Evolutionary conservation across 1,140 invertebrate genomes (phyloP).

Genomic region (Leptestheria dahalacensis): DNA sequence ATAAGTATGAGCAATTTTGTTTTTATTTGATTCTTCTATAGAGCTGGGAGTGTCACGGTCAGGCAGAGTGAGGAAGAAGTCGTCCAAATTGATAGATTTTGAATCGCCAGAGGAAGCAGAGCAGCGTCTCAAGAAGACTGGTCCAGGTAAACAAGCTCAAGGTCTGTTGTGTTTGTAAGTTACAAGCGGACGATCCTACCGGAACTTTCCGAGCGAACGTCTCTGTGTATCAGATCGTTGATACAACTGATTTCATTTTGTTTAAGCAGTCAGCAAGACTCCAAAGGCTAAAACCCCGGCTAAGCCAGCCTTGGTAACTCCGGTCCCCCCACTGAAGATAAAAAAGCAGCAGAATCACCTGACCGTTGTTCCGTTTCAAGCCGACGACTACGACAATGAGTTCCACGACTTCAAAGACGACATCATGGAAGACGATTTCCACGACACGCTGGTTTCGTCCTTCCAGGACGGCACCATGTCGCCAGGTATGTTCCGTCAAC

Average conservation of each 20-base stretch:
- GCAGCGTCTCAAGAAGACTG: slow-evolving; percentile 1
- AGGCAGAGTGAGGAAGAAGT: slow-evolving; percentile 80
- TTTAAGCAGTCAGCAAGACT: background rate
- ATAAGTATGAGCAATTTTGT: too few relatives aligned
- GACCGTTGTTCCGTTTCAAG: background rate
- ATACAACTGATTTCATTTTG: background rate
- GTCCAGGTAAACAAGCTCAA: too few relatives aligned
- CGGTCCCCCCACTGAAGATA: background rate
- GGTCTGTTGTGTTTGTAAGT: too few relatives aligned
- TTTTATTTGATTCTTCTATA: slow-evolving; percentile 32
- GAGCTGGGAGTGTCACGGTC: slow-evolving; percentile 71
- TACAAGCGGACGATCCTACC: too few relatives aligned
- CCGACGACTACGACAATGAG: background rate
- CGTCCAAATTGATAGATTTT: slow-evolving; percentile 82
- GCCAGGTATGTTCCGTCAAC: background rate
- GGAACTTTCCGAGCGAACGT: too few relatives aligned
- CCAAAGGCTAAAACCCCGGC: background rate
- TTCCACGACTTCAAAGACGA: background rate
- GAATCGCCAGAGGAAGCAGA: slow-evolving; percentile 30
- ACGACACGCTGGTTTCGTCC: background rate
- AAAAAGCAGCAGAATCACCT: background rate
- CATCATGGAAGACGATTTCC: background rate
- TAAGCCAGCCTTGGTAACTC: background rate
- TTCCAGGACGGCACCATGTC: background rate
- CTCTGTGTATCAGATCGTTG: too few relatives aligned